Base-by-base conservation (phyloP, 2,888 invertebrate species). In the Tromatobia lineatoria region DNA sequence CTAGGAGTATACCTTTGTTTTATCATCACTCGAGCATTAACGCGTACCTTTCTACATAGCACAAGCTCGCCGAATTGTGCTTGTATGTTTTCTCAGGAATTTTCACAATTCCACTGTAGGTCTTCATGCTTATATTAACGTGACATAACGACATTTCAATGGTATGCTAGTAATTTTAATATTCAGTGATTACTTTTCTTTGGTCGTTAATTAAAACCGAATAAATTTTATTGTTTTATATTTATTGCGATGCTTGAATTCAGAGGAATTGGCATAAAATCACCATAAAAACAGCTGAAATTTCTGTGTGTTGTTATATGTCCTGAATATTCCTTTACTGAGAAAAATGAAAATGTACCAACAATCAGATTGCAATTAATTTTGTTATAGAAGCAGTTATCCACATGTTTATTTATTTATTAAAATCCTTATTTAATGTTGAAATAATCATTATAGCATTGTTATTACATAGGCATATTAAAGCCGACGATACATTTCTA, bases 21-120 rank as follows among this genome's bases (percentile, higher is more conserved):
- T 73, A 74, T 67, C 75, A 73, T 78, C 70, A 38, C 84, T 84
- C 69, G 15, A 29, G 57, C 38, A 59, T 59, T 42, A 52, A 67
- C 47, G 79, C 70, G 57, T 47, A 23, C 11, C 57, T 76, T 54
- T 73, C 70, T 34, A 3, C 69, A 42, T 13, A 54, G 34, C 64
- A 34, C 29, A 59, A 54, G 47, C 34, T 42, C 29, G 45, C 13
- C 20, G 66, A 66, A 47, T 45, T 54, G 23, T 45, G 54, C 45
- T 69, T 78, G 45, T 18, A 34, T 42, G 69, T 34, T 69, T 61
- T 52, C 23, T 10, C 42, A 20, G 52, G 23, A 20, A 54, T 25
- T 20, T 25, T 23, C 8, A 13, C 6, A 25, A 50, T n/a, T n/a
- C 10, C 47, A 6, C 10, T n/a, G 25, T 47, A 29, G 25, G 3